A percentile compares a stretch with the other conserved stretches of the same genome.
Conservation (phyloP, 1,140 invertebrate species). For the Coptotermes formosanus region DNA sequence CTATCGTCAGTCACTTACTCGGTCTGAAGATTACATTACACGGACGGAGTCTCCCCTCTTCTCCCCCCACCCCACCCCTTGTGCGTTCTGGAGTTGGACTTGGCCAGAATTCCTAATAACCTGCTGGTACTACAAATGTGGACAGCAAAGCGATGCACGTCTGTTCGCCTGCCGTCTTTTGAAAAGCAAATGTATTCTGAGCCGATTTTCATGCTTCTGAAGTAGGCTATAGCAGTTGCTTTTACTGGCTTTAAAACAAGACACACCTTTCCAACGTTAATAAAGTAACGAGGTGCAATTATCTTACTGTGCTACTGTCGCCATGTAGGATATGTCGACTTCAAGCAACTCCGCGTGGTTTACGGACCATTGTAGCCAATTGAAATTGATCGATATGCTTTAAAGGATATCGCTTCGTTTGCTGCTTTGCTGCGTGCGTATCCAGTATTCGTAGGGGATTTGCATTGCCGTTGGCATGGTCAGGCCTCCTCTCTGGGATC, state of each 20-base stretch:
- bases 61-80: not conserved
- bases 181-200: not conserved
- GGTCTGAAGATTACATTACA: slow-evolving; percentile 5
- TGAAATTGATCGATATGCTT: too few relatives aligned
- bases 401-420: too few relatives aligned
- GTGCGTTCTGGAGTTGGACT: not conserved
- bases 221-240: not conserved
- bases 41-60: not conserved
- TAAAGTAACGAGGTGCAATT: not conserved
- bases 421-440: too few relatives aligned
- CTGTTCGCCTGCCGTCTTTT: not conserved
- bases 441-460: too few relatives aligned
- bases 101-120: not conserved
- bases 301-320: not conserved
- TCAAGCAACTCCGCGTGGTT: not conserved
- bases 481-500: too few relatives aligned
- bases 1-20: not conserved
- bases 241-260: not conserved
- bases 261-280: not conserved
- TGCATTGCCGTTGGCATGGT: too few relatives aligned
- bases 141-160: not conserved
- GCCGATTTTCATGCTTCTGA: not conserved
- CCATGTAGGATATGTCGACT: not conserved
- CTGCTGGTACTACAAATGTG: not conserved
- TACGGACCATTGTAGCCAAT: not conserved